Evolutionary conservation across 2,888 invertebrate species (phyloP), one percentile per base, ranked within the genome.

Genomic region (Diarsia mendica): DNA sequence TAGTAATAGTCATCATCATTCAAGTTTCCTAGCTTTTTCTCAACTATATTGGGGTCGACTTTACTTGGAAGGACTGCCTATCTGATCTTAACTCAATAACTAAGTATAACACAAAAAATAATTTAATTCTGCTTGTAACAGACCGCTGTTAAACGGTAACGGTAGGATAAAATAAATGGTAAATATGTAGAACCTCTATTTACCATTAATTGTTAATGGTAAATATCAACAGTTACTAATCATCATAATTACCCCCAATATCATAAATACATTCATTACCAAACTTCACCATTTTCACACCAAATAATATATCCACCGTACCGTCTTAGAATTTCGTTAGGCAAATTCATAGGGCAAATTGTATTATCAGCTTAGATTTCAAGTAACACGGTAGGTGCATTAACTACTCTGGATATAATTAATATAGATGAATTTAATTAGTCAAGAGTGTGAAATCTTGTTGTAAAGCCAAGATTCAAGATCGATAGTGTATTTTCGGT

Each of bases 361-460:
- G n/a, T n/a, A n/a, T 18, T 70, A 69, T 78, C 20, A 72, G 51
- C 46, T 48, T 28, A 0, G 46, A 73, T 75, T 69, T 64, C 60
- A 64, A 72, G 53, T 63, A 75, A 77, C 83, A 84, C 33, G 70
- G 51, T 75, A 67, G 75, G 53, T 74, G 78, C 81, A 84, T 84
- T 81, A 83, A 70, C 66, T 70, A 15, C 6, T 61, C 28, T 61
- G 3, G 11, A 55, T 68, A n/a, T 67, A 74, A 78, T 79, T 79
- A 69, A 67, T 73, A 71, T 74, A 75, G 69, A 84, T 77, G 70
- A 83, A 85, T 84, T 82, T 64, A 80, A 85, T 86, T 84, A 73
- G 49, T 18, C 46, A 48, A 64, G 55, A 77, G 67, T 75, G 75
- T 61, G 39, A 23, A 72, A 75, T 77, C 44, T 65, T 76, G 71